Evolutionary conservation across 2,888 invertebrate genomes (phyloP).

Genomic region (Pherbina coryleti): DNA sequence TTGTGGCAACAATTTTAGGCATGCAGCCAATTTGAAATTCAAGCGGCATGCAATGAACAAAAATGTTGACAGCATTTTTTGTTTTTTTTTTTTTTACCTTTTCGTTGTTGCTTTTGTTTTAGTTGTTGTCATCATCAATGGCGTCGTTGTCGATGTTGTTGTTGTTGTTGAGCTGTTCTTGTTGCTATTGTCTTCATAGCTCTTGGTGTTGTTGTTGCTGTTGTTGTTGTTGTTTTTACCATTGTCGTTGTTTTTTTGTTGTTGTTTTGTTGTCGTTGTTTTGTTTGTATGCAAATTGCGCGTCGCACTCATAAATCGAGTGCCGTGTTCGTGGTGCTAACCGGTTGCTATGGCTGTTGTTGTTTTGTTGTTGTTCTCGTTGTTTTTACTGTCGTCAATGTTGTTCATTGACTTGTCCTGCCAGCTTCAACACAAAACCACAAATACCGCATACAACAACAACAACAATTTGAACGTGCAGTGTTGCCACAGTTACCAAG

Average conservation of each 20-base stretch:
- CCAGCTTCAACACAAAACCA: background rate
- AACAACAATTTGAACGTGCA: background rate
- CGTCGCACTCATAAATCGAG: conserved; percentile 44
- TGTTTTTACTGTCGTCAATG: background rate
- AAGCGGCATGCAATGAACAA: background rate
- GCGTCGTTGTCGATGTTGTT: background rate
- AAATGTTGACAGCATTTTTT: conserved; percentile 25
- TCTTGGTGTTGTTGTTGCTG: background rate
- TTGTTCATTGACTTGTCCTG: background rate
- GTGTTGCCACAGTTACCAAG: conserved; percentile 4
- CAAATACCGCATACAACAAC: conserved; percentile 16
- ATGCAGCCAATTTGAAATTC: conserved; percentile 22
- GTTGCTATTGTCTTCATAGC: background rate
- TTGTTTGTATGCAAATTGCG: conserved; percentile 44
- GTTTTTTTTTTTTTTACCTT: background rate
- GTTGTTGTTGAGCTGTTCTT: background rate
- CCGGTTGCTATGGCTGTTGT: background rate
- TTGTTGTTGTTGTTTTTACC: conserved; percentile 2
- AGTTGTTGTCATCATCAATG: background rate
- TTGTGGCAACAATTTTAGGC: conserved; percentile 9
- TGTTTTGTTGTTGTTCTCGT: background rate
- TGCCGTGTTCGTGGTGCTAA: background rate
- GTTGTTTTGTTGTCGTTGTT: conserved; percentile 21
- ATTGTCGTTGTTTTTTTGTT: conserved; percentile 7
- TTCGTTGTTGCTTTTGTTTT: background rate